Evolutionary conservation across 2,113 vertebrate genomes (phyloP).

Genomic region (Trinectes maculatus): DNA sequence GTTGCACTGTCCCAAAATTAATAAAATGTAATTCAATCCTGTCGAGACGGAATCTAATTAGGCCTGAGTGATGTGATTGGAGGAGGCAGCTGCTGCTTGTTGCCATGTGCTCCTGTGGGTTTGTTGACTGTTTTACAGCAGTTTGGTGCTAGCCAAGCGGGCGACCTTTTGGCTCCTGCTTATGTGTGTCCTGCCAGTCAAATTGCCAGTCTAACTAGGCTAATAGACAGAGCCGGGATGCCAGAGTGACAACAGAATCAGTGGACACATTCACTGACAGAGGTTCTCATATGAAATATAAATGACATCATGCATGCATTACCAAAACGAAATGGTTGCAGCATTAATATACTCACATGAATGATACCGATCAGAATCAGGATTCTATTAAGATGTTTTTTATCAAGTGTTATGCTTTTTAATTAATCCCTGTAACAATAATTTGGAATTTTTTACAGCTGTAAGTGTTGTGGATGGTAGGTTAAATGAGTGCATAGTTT

Average conservation of each 20-base stretch:
- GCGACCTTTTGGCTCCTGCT: conserved; percentile 60
- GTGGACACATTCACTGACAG: conserved; percentile 38
- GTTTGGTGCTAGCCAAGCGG: conserved; percentile 39
- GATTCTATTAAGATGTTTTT: too few relatives aligned
- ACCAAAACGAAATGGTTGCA: conserved; percentile 9
- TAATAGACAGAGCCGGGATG: conserved; percentile 63
- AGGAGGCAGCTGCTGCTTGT: conserved; percentile 64
- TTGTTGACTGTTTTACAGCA: conserved; percentile 47
- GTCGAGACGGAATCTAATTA: conserved; percentile 69
- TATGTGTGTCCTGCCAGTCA: conserved; percentile 61
- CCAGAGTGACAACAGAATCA: conserved; percentile 51
- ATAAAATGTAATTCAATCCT: conserved; percentile 77
- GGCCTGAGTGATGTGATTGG: conserved; percentile 67
- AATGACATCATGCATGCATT: not conserved
- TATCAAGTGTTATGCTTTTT: too few relatives aligned
- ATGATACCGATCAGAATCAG: too few relatives aligned
- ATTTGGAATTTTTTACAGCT: not conserved
- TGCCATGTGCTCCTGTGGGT: conserved; percentile 40
- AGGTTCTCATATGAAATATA: conserved; percentile 10
- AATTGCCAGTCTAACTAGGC: conserved; percentile 68
- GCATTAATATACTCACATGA: too few relatives aligned
- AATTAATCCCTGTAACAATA: too few relatives aligned
- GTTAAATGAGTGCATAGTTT: not conserved
- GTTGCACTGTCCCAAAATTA: conserved; percentile 75
- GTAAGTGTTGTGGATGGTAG: not conserved